These are phyloP conservation scores for Kryptolebias marmoratus DNA, from an alignment of 2,113 vertebrate genomes.

Conservation along the genomic window DNA sequence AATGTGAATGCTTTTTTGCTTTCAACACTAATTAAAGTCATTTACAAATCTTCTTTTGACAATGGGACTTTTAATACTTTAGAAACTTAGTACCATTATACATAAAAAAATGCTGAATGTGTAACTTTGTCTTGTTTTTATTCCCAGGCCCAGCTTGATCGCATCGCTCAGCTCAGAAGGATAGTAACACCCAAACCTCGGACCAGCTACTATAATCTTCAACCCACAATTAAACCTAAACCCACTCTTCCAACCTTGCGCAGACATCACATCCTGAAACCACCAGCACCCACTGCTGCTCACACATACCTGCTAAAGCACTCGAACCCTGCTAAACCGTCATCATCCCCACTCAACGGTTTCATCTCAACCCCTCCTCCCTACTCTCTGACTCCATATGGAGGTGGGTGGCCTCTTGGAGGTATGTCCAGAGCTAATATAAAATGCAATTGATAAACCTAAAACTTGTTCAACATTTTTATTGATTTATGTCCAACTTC, in stretches of 20 bases:
- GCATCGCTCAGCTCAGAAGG: conserved; percentile 72
- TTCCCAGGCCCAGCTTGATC: conserved; percentile 73
- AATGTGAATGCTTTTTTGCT: no score
- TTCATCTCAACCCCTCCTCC: conserved; percentile 33
- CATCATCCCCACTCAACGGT: conserved; percentile 27
- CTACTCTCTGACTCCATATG: conserved; percentile 43
- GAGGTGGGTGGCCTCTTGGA: conserved; percentile 63
- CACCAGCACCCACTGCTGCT: conserved; percentile 36
- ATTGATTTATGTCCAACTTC: neutral
- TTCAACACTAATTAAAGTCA: neutral
- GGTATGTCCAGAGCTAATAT: conserved; percentile 15
- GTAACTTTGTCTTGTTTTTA: conserved; percentile 4
- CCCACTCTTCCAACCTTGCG: conserved; percentile 20
- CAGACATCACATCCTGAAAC: conserved; percentile 31
- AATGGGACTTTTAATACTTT: no score
- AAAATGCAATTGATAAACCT: neutral
- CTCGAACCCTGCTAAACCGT: conserved; percentile 28
- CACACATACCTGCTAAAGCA: conserved; percentile 40
- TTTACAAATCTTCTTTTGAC: neutral
- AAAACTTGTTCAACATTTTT: neutral
- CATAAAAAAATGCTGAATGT: no score
- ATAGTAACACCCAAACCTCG: conserved; percentile 74
- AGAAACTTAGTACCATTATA: neutral
- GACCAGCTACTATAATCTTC: conserved; percentile 34
- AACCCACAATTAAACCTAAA: conserved; percentile 26